Evolutionary conservation across 2,113 vertebrate genomes (phyloP).

Genomic region (Bubalus kerabau): DNA sequence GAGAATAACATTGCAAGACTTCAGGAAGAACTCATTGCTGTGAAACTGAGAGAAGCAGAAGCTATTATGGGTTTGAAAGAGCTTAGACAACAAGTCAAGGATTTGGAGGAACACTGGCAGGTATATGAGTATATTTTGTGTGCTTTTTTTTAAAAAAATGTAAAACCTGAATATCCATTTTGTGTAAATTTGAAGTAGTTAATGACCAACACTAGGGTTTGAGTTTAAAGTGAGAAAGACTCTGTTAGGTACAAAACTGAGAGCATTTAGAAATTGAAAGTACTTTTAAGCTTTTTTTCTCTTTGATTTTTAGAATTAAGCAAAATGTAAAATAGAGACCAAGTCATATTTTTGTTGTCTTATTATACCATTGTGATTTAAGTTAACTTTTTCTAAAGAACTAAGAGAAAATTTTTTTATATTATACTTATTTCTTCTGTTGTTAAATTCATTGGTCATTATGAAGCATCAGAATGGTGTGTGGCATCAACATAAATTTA

Average conservation of each 20-base stretch:
- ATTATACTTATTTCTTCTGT: not conserved
- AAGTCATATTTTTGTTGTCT: not conserved
- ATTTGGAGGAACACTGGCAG: slow-evolving; percentile 99
- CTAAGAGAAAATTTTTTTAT: not conserved
- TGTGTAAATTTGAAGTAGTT: not conserved
- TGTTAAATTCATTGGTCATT: not conserved
- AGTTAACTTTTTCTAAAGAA: not conserved
- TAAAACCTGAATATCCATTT: not conserved
- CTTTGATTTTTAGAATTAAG: slow-evolving; percentile 12
- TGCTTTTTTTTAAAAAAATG: not conserved
- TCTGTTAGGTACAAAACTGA: not conserved
- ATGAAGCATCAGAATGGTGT: not conserved
- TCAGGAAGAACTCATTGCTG: slow-evolving; percentile 95
- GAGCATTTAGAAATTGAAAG: not conserved
- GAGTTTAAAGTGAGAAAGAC: slow-evolving; percentile 5
- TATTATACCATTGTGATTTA: not conserved
- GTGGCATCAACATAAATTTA: not conserved
- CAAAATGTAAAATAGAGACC: not conserved
- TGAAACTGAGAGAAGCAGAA: slow-evolving; percentile 95
- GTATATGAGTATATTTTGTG: slow-evolving; percentile 72
- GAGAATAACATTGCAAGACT: slow-evolving; percentile 96
- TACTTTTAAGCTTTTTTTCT: not conserved
- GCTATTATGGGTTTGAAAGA: slow-evolving; percentile 94
- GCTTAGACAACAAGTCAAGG: slow-evolving; percentile 91
- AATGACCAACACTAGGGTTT: not conserved